These are phyloP conservation scores for Andrena dorsata DNA, from an alignment of 2,888 invertebrate species.

Conservation along the genomic window DNA sequence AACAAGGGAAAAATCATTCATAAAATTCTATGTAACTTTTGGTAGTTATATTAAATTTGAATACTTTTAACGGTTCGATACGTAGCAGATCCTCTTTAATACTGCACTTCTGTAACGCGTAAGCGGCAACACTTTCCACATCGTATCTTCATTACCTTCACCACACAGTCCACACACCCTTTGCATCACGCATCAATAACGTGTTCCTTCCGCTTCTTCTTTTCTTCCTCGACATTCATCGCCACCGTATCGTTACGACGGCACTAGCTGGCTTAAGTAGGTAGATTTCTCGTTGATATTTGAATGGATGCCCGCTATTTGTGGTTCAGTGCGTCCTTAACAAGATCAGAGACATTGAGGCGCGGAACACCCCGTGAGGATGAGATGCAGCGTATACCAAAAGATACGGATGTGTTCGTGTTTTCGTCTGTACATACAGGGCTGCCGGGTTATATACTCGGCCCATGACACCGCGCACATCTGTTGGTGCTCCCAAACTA, in stretches of 20 bases:
- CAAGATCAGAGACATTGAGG: constrained; percentile 82
- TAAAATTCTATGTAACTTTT: too few species aligned
- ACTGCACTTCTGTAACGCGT: too few species aligned
- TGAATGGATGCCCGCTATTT: constrained; percentile 82
- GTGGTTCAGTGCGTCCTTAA: constrained; percentile 84
- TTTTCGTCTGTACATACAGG: constrained; percentile 32
- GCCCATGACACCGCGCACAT: constrained; percentile 75
- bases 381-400: constrained; percentile 65
- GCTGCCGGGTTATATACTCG: constrained; percentile 16
- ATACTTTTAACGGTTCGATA: too few species aligned
- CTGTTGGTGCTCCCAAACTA: constrained; percentile 81
- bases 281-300: constrained; percentile 81
- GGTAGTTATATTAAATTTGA: too few species aligned
- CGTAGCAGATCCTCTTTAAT: too few species aligned
- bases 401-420: constrained; percentile 40
- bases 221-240: background rate
- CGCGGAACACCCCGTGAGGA: constrained; percentile 72
- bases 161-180: background rate
- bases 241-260: constrained; percentile 3
- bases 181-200: background rate
- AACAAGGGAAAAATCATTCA: too few species aligned
- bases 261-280: constrained; percentile 71
- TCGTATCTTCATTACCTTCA: background rate
- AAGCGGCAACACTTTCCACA: too few species aligned
- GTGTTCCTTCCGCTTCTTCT: background rate